phyloP scores from a whole-genome alignment of 2,113 vertebrate genomes.

The Xiphophorus maculatus region DNA sequence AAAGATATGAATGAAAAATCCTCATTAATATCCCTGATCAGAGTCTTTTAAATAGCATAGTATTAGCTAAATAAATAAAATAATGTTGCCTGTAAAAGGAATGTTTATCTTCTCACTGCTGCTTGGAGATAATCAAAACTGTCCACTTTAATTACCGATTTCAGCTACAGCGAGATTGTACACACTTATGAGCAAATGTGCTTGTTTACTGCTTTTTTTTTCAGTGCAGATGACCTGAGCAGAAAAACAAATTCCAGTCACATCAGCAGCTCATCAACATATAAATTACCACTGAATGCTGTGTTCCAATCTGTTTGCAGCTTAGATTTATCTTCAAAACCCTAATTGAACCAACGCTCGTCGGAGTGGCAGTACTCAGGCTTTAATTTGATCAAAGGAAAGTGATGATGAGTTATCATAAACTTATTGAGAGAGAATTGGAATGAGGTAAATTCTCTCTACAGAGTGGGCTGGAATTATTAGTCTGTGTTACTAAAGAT shows the following conservation, averaged over 20 bases:
- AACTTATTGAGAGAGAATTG: conserved; percentile 16
- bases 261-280: conserved; percentile 46
- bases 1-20: conserved; percentile 22
- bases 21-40: conserved; percentile 26
- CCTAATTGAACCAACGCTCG: conserved; percentile 16
- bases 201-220: conserved; percentile 1
- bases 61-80: conserved; percentile 31
- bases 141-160: conserved; percentile 26
- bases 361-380: not conserved
- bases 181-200: conserved; percentile 26
- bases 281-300: conserved; percentile 23
- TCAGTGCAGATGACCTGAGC: conserved; percentile 10
- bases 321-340: conserved; percentile 26
- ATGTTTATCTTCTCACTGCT: conserved; percentile 56
- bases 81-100: conserved; percentile 52
- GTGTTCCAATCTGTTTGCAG: conserved; percentile 27
- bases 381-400: conserved; percentile 22
- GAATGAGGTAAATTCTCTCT: conserved; percentile 1
- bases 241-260: conserved; percentile 21
- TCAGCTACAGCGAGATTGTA: conserved; percentile 16
- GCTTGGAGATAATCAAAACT: conserved; percentile 38
- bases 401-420: conserved; percentile 25
- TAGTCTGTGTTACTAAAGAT: conserved; percentile 6
- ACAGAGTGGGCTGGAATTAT: conserved; percentile 10
- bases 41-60: conserved; percentile 26